Conservation (phyloP, 2,113 vertebrate species). For the Zosterops borbonicus region DNA sequence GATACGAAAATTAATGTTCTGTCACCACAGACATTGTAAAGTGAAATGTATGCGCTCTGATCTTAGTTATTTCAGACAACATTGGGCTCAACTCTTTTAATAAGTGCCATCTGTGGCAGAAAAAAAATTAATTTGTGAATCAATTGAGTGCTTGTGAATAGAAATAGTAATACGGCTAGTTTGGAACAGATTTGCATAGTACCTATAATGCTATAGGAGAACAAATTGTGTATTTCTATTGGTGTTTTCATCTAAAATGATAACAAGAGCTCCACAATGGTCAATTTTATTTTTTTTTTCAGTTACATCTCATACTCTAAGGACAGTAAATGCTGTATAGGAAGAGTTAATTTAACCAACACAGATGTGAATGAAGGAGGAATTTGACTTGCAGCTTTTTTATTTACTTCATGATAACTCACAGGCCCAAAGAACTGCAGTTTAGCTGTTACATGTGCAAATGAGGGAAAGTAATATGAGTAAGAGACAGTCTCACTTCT, state of each 20-base stretch:
- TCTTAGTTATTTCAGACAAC: conserved; percentile 7
- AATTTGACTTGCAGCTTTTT: neutral
- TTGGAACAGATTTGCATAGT: neutral
- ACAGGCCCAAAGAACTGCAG: neutral
- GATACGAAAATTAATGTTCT: conserved; percentile 19
- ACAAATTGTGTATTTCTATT: neutral
- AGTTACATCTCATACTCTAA: neutral
- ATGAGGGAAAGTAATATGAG: neutral
- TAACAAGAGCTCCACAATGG: neutral
- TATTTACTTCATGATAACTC: neutral
- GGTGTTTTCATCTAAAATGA: neutral
- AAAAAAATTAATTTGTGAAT: conserved; percentile 7
- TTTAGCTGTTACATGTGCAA: conserved; percentile 10
- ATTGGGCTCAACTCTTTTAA: neutral
- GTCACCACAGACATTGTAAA: neutral
- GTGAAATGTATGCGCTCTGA: neutral
- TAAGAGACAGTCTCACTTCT: neutral
- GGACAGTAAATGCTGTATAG: neutral
- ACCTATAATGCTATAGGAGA: neutral
- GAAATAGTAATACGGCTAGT: neutral
- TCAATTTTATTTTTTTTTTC: neutral
- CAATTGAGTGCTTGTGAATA: neutral
- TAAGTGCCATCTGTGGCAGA: neutral
- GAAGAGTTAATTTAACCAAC: neutral
- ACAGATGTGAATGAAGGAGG: neutral